Evolutionary conservation across 2,113 vertebrate species (phyloP).

Genomic region (Chaetodon auriga): DNA sequence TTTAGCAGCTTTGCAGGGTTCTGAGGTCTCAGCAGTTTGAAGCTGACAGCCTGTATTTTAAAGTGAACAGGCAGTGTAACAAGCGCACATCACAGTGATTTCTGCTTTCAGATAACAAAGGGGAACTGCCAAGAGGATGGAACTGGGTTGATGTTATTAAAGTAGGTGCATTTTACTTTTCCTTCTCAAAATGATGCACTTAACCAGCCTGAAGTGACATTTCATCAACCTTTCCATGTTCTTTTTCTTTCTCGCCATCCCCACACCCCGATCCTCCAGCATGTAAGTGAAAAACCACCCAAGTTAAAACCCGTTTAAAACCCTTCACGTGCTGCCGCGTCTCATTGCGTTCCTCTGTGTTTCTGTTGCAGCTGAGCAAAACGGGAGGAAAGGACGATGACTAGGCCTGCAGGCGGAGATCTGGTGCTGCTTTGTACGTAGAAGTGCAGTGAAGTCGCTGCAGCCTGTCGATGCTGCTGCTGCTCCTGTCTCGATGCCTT

Average conservation of each 20-base stretch:
- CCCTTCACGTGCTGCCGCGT: neutral
- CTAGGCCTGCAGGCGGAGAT: slow-evolving; percentile 68
- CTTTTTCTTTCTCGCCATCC: neutral
- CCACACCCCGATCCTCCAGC: slow-evolving; percentile 51
- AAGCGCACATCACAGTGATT: neutral
- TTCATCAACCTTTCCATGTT: neutral
- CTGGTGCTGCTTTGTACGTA: slow-evolving; percentile 20
- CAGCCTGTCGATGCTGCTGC: slow-evolving; percentile 37
- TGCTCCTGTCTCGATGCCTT: slow-evolving; percentile 32
- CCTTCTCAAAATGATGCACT: slow-evolving; percentile 35
- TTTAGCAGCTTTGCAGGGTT: too few relatives aligned
- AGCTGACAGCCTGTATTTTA: neutral
- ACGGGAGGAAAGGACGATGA: slow-evolving; percentile 95
- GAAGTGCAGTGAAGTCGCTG: slow-evolving; percentile 30
- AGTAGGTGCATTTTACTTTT: slow-evolving; percentile 80
- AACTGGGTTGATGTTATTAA: slow-evolving; percentile 98
- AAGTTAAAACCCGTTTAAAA: rapidly evolving
- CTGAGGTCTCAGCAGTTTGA: too few relatives aligned
- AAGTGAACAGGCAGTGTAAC: neutral
- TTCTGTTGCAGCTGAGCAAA: slow-evolving; percentile 91
- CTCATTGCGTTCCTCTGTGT: neutral
- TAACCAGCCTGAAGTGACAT: neutral
- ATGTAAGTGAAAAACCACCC: slow-evolving; percentile 67
- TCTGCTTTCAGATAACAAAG: slow-evolving; percentile 90
- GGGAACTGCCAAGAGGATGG: slow-evolving; percentile 96